Evolutionary conservation across 1,140 invertebrate genomes (phyloP), one percentile per base, ranked within the genome.

Genomic region (Apis dorsata): DNA sequence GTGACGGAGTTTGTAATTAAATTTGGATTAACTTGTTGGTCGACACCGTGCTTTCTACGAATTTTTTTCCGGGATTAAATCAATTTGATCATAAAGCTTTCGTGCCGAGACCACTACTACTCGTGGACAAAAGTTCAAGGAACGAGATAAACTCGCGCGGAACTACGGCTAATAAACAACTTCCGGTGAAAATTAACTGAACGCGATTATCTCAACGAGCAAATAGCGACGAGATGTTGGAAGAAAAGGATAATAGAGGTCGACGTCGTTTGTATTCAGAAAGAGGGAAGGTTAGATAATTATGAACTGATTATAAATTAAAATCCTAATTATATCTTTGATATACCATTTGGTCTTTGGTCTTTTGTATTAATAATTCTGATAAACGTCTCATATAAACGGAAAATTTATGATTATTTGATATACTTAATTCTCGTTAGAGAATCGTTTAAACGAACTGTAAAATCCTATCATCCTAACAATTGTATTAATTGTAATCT

Each of bases 41-140:
- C 57, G 57, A 53, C 60, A 19, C 44, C 10, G n/a, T 34, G 17
- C 19, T n/a, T n/a, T 15, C 1, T 19, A 19, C 12, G 10, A 71
- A 76, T 34, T 72, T 63, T 62, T 21, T 57, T 68, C 8, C 19
- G 12, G 44, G 9, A 79, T 79, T 59, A 72, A 71, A 72, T 79
- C 62, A 72, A 79, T 62, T 73, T 51, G 15, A 24, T 53, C 15
- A 63, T 21, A 63, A 17, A 21, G 24, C 17, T 7, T 1, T 21
- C 69, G 24, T 17, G 59, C n/a, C 5, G 15, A 13, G 51, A 57
- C 24, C 13, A 12, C 12, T 34, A 24, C 44, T 55, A 55, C 21
- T 24, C 21, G 13, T 44, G 34, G n/a, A n/a, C 57, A 13, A 21
- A 57, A 44, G 53, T 78, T 59, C 28, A 5, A 11, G 2, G 11